phyloP scores from a whole-genome alignment of 2,797 vertebrate genomes.

The Spinus pinus region DNA sequence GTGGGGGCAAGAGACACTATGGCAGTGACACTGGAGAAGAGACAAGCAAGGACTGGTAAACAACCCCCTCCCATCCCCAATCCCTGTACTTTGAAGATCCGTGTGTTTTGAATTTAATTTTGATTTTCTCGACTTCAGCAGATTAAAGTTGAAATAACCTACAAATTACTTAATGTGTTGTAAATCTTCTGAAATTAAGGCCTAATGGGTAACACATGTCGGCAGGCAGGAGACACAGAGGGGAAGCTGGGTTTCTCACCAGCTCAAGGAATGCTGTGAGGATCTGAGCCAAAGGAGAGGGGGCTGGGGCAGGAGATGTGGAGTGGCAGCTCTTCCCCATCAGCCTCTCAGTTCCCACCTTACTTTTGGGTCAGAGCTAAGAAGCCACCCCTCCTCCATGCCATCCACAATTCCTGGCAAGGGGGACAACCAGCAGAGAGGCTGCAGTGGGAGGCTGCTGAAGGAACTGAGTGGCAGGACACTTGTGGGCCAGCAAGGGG shows the following conservation, averaged over 20 bases:
- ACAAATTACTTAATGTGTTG: conserved; percentile 90
- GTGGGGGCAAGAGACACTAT: background rate
- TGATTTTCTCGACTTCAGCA: conserved; percentile 83
- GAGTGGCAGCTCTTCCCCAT: background rate
- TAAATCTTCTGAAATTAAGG: conserved; percentile 86
- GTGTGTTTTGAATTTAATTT: conserved; percentile 84
- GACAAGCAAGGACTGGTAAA: conserved; percentile 31
- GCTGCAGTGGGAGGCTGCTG: background rate
- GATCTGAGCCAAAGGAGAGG: background rate
- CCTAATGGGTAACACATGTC: conserved; percentile 86
- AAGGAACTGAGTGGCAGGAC: background rate
- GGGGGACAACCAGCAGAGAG: background rate
- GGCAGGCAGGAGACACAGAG: conserved; percentile 63
- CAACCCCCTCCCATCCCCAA: conserved; percentile 20
- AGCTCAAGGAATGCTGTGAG: conserved; percentile 30
- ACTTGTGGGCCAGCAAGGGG: background rate
- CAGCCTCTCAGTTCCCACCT: background rate
- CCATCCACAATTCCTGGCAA: background rate
- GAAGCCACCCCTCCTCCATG: background rate
- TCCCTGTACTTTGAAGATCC: conserved; percentile 76
- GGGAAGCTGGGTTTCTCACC: conserved; percentile 66
- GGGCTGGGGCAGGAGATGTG: background rate
- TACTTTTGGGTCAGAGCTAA: background rate
- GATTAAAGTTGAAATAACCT: conserved; percentile 88
- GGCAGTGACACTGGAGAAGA: background rate